phyloP scores from a whole-genome alignment of 2,113 vertebrate species.

The Barnardius zonarius region DNA sequence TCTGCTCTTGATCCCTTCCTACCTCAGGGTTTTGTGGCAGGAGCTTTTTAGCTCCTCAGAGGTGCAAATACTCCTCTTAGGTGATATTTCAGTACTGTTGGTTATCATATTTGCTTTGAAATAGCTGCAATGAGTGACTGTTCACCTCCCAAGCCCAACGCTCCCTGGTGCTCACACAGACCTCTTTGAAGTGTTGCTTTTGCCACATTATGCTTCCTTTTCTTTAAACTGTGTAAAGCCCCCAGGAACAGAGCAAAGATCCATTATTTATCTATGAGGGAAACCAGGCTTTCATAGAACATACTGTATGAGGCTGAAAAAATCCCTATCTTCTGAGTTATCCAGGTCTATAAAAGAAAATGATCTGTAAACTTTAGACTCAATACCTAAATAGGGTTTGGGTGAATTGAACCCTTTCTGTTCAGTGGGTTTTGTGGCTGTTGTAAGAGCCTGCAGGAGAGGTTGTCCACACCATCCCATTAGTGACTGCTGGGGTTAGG shows the following conservation, averaged over 20 bases:
- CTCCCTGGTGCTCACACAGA: not conserved
- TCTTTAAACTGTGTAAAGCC: not conserved
- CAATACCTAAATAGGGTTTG: not conserved
- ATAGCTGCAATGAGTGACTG: not conserved
- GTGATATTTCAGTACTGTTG: not conserved
- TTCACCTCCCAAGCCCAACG: not conserved
- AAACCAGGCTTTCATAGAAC: not conserved
- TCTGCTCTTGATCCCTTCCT: not conserved
- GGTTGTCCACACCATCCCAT: rapidly evolving
- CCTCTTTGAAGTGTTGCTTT: not conserved
- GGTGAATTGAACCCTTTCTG: not conserved
- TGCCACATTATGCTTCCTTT: not conserved
- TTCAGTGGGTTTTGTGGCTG: rapidly evolving
- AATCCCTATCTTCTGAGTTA: not conserved
- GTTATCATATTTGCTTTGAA: not conserved
- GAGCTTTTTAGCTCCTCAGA: not conserved
- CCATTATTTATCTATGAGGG: not conserved
- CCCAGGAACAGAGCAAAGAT: not conserved
- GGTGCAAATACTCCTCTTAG: not conserved
- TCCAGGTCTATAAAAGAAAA: not conserved
- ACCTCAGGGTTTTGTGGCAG: not conserved
- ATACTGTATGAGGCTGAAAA: not conserved
- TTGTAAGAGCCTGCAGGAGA: not conserved
- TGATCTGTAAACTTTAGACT: not conserved
- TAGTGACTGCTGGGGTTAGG: not conserved